Conservation (phyloP, 2,888 invertebrate genomes). For the Salticus scenicus region DNA sequence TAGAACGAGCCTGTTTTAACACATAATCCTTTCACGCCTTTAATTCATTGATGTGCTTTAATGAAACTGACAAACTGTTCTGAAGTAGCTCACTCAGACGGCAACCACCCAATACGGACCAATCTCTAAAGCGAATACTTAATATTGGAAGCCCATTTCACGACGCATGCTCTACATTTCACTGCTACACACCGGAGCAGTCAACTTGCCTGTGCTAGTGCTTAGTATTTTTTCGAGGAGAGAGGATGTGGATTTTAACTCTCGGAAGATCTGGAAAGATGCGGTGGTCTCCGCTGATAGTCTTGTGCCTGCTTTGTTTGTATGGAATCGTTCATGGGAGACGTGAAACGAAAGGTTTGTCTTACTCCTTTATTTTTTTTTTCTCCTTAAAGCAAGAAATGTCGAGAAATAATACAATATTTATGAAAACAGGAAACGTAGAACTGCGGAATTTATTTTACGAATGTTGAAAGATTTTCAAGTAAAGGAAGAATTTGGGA, state of each 20-base stretch:
- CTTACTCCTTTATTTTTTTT: too few relatives aligned
- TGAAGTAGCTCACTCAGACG: not conserved
- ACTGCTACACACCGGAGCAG: not conserved
- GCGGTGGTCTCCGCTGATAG: not conserved
- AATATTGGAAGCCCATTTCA: not conserved
- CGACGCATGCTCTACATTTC: not conserved
- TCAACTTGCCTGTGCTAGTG: not conserved
- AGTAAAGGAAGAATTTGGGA: too few relatives aligned
- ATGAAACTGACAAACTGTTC: not conserved
- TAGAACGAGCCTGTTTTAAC: too few relatives aligned
- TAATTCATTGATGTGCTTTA: not conserved
- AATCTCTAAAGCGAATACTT: not conserved
- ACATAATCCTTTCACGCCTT: not conserved
- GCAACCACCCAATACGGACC: not conserved
- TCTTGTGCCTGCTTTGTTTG: not conserved
- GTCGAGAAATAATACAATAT: too few relatives aligned
- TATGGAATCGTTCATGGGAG: not conserved
- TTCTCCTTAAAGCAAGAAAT: too few relatives aligned
- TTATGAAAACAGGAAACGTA: too few relatives aligned
- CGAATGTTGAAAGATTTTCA: too few relatives aligned
- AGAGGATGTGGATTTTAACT: constrained; percentile 6
- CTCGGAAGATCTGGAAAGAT: not conserved
- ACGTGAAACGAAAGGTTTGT: not conserved
- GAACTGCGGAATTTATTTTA: too few relatives aligned
- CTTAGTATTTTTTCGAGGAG: not conserved